phyloP scores from a whole-genome alignment of 2,888 invertebrate species.

The Scotopteryx bipunctaria region DNA sequence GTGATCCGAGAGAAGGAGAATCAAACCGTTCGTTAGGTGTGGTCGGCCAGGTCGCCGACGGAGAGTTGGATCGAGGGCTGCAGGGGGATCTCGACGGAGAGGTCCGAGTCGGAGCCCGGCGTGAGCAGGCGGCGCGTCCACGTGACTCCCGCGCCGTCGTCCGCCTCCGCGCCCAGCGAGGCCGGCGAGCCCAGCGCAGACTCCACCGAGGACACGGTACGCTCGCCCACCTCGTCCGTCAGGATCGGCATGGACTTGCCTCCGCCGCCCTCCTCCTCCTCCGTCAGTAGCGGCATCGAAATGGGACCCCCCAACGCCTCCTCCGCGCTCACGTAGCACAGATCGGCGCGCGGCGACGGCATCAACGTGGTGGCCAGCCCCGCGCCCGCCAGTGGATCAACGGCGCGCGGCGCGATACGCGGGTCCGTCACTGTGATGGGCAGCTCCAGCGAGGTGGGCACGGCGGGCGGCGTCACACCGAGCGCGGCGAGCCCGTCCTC shows the following conservation, averaged over 20 bases:
- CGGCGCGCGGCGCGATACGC: constrained; percentile 84
- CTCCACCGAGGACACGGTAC: constrained; percentile 40
- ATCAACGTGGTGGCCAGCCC: constrained; percentile 54
- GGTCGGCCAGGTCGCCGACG: constrained; percentile 58
- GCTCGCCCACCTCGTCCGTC: constrained; percentile 61
- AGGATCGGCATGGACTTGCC: constrained; percentile 74
- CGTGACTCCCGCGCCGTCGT: constrained; percentile 48
- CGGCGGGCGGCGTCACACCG: constrained; percentile 80
- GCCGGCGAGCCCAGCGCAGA: constrained; percentile 17
- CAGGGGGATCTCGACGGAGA: constrained; percentile 70
- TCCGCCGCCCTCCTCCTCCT: constrained; percentile 57
- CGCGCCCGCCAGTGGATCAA: constrained; percentile 64
- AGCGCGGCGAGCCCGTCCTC: constrained; percentile 84
- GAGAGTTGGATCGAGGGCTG: constrained; percentile 70
- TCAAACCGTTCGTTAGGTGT: constrained; percentile 49
- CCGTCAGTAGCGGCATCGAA: constrained; percentile 85
- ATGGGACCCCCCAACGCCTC: constrained; percentile 69
- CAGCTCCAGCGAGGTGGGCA: constrained; percentile 88
- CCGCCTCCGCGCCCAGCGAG: constrained; percentile 51
- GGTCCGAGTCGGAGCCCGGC: constrained; percentile 67
- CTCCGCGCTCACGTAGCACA: constrained; percentile 59
- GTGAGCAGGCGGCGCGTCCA: constrained; percentile 67
- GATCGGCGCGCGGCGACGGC: constrained; percentile 65
- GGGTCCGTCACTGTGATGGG: constrained; percentile 91
- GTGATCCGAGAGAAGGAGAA: constrained; percentile 1